Evolutionary conservation across 2,797 vertebrate species (phyloP), one percentile per base, ranked within the genome.

Genomic region (Typhlichthys eigenmanni): DNA sequence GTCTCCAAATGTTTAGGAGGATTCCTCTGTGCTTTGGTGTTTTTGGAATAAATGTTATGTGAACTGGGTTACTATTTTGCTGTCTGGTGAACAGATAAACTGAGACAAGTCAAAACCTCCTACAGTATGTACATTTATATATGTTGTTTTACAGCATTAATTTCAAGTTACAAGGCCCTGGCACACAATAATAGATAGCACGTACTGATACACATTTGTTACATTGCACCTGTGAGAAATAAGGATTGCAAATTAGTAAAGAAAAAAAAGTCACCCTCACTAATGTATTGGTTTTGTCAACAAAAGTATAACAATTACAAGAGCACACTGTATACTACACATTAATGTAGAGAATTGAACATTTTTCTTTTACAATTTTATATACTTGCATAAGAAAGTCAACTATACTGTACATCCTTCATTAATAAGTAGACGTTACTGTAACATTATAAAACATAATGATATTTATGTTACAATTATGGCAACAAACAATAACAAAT

Each of bases 1-100:
- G 56, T 69, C 13, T 68, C 49, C 2, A n/a, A 4, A 52, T 64
- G 57, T 69, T 48, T 6, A 47, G 14, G 11, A 50, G 5, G 3
- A 1, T 0, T 19, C 53, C 43, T 49, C 5, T 16, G 0, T 19
- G 16, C 45, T 58, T 69, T 14, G 0, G 6, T 59, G 8, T 52
- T 29, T 1, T 3, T 8, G 60, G 68, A 82, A 75, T 85, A 80
- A 83, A 76, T 17, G 60, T 67, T 50, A 47, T 58, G 50, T 60
- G 58, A 60, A 49, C 13, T 13, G 45, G 16, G 13, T 24, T 5
- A 47, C 16, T 11, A 43, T 58, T 12, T 7, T 13, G 34, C 12
- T 19, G 53, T 29, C 34, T 46, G 7, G 24, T 12, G 16, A 14
- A 12, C 38, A 57, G 3, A 45, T 16, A 45, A 6, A 45, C 34